Conservation (phyloP, 2,113 vertebrate genomes). For the Entelurus aequoreus region DNA sequence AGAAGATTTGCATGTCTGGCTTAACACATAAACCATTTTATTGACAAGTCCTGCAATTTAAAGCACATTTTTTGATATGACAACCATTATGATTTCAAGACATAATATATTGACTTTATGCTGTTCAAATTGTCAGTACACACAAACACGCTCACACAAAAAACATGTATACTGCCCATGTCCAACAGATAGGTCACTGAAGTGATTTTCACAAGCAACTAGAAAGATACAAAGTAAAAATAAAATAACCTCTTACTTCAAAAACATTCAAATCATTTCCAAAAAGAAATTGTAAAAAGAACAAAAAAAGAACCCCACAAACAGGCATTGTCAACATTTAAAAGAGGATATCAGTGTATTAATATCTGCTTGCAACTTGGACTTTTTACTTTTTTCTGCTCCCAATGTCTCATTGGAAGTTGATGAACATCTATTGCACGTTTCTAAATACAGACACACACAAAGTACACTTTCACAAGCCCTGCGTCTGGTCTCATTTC, state of each 20-base stretch:
- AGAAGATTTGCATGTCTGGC: constrained; percentile 72
- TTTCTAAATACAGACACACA: constrained; percentile 78
- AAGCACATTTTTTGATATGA: constrained; percentile 74
- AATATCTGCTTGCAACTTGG: constrained; percentile 68
- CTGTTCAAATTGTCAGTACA: constrained; percentile 70
- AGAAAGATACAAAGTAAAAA: constrained; percentile 81
- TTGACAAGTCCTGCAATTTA: constrained; percentile 74
- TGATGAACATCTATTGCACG: constrained; percentile 74
- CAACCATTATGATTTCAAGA: constrained; percentile 75
- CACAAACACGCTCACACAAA: constrained; percentile 61
- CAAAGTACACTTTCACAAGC: constrained; percentile 68
- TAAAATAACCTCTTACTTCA: constrained; percentile 55
- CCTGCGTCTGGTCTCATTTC: constrained; percentile 75
- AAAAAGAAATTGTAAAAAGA: constrained; percentile 38
- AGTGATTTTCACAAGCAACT: constrained; percentile 79
- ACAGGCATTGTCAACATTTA: constrained; percentile 77
- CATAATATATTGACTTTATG: constrained; percentile 72
- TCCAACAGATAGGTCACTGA: constrained; percentile 72
- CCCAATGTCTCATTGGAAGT: constrained; percentile 72
- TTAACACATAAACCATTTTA: constrained; percentile 74
- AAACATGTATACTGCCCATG: constrained; percentile 70
- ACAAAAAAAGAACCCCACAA: constrained; percentile 57
- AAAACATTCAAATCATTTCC: constrained; percentile 67
- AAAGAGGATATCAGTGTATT: constrained; percentile 68
- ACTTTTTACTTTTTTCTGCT: constrained; percentile 55